A percentile compares a stretch with the other conserved stretches of the same genome.
Conservation (phyloP, 2,113 vertebrate genomes). For the Rhea americana region DNA sequence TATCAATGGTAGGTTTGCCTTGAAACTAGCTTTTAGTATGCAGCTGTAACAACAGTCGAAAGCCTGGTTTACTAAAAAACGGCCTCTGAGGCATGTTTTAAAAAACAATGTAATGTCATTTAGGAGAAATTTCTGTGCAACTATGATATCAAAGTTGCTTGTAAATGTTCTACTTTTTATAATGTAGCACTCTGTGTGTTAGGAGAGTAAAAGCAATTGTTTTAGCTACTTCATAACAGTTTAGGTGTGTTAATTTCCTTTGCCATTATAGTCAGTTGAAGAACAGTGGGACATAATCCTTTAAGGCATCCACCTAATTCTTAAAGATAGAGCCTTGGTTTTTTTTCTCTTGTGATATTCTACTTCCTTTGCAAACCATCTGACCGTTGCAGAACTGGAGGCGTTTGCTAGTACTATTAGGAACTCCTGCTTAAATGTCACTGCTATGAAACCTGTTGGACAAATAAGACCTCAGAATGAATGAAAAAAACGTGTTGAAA, state of each 20-base stretch:
- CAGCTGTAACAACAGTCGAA: constrained; percentile 44
- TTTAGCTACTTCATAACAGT: neutral
- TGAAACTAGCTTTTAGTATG: constrained; percentile 23
- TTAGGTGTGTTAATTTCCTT: neutral
- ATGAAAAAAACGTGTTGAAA: neutral
- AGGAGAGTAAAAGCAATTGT: neutral
- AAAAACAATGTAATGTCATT: neutral
- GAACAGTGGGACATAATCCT: neutral
- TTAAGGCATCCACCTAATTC: neutral
- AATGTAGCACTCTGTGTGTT: neutral
- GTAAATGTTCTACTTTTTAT: neutral
- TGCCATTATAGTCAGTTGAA: neutral
- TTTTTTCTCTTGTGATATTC: neutral
- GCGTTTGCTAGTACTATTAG: neutral
- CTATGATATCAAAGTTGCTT: neutral
- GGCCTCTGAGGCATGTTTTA: neutral
- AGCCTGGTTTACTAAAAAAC: constrained; percentile 9
- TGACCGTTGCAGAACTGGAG: neutral
- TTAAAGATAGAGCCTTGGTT: neutral
- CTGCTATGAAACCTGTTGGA: neutral
- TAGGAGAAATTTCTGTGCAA: neutral
- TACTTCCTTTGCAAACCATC: neutral
- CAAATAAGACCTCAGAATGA: neutral
- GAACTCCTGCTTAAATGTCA: neutral
- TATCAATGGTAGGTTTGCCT: constrained; percentile 44